phyloP scores from a whole-genome alignment of 2,888 invertebrate species.

The Eudemis profundana region DNA sequence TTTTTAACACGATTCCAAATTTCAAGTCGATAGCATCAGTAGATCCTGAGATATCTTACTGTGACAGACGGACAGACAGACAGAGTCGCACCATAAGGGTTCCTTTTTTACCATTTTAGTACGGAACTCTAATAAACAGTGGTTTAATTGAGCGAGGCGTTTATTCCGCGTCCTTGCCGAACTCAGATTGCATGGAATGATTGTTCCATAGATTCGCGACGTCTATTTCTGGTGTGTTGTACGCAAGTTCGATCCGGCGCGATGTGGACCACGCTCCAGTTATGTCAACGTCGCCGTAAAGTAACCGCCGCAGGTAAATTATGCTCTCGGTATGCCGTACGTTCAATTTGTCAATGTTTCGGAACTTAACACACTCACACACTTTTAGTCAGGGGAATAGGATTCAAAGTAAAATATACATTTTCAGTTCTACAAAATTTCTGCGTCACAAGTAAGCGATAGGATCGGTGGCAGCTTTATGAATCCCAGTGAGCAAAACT shows the following conservation, averaged over 20 bases:
- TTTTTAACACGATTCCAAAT: no score
- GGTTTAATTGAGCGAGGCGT: slow-evolving; percentile 28
- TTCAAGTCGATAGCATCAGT: no score
- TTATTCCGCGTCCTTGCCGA: slow-evolving; percentile 37
- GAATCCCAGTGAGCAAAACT: no score
- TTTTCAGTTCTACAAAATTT: not conserved
- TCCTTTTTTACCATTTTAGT: no score
- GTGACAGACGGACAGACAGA: no score
- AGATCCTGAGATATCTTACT: no score
- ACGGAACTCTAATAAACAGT: no score
- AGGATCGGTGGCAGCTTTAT: not conserved
- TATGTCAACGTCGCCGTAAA: slow-evolving; percentile 33
- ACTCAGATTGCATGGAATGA: slow-evolving; percentile 39
- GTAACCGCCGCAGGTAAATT: slow-evolving; percentile 18
- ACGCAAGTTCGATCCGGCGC: slow-evolving; percentile 27
- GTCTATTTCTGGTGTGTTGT: slow-evolving; percentile 38
- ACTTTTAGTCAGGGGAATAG: not conserved
- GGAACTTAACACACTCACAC: not conserved
- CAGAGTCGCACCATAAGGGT: no score
- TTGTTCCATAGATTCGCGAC: slow-evolving; percentile 40
- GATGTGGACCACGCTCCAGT: slow-evolving; percentile 41
- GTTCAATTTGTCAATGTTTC: not conserved
- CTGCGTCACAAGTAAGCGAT: not conserved
- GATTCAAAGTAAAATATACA: not conserved
- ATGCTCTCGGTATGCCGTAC: slow-evolving; percentile 6